Percentiles rank a stretch among this genome's conserved stretches.
Conservation (phyloP, 2,113 vertebrate species). For the Salminus brasiliensis region DNA sequence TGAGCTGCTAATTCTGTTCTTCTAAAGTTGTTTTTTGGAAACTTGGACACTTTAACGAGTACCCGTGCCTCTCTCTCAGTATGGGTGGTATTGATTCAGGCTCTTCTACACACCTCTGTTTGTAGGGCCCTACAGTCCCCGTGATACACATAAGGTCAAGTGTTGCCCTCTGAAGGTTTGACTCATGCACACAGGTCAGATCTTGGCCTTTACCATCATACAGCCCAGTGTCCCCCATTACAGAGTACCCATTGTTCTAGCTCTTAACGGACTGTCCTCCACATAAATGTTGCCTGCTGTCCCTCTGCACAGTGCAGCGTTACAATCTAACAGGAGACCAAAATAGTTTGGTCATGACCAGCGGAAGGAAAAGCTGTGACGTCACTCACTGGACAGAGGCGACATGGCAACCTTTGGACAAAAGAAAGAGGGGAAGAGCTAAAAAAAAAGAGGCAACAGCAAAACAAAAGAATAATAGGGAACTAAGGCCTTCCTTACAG, state of each 20-base stretch:
- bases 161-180: not conserved
- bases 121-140: not conserved
- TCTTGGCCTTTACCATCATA: slow-evolving; percentile 31
- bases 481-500: not conserved
- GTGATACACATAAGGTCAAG: not conserved
- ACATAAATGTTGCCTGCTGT: not conserved
- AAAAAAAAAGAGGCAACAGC: slow-evolving; percentile 23
- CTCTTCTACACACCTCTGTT: no score
- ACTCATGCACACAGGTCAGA: not conserved
- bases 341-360: not conserved
- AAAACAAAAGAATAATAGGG: slow-evolving; percentile 21
- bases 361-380: slow-evolving; percentile 19
- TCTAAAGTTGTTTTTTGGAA: no score
- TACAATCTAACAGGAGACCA: slow-evolving; percentile 3
- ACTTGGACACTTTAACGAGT: no score
- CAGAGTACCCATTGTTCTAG: slow-evolving; percentile 24
- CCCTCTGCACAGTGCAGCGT: not conserved
- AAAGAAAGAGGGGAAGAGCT: slow-evolving; percentile 39
- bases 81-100: no score
- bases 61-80: no score
- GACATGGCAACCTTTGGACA: not conserved
- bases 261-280: not conserved
- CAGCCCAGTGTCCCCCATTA: not conserved
- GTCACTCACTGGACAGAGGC: not conserved
- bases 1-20: no score